Percentiles rank a stretch among this genome's conserved stretches.
These are phyloP conservation scores for Drosophila mojavensis DNA, from an alignment of 1,140 invertebrate species.

Conservation along the genomic window DNA sequence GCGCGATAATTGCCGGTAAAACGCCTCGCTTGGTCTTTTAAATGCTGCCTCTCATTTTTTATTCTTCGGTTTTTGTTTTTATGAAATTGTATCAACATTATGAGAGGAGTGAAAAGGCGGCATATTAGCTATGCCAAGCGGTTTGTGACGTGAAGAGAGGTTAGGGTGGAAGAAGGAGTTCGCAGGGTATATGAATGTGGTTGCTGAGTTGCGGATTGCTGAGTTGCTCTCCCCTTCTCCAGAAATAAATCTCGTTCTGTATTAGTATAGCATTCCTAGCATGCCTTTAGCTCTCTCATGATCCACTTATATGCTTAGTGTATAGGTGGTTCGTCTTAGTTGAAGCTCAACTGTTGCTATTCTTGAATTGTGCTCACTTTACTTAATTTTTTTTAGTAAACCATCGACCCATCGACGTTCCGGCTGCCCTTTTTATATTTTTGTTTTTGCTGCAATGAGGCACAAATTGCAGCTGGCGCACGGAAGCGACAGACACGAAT, in stretches of 20 bases:
- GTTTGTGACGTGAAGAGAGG: constrained; percentile 1
- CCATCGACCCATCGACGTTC: constrained; percentile 52
- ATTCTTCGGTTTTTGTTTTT: constrained; percentile 37
- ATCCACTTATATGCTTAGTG: not conserved
- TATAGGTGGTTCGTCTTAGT: not conserved
- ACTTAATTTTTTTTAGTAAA: constrained; percentile 5
- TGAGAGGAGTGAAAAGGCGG: not conserved
- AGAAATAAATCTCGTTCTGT: too few relatives aligned
- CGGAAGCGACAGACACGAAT: constrained; percentile 70
- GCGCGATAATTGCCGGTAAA: constrained; percentile 81
- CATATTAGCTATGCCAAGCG: not conserved
- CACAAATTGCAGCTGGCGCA: constrained; percentile 80
- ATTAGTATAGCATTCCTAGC: too few relatives aligned
- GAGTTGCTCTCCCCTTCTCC: too few relatives aligned
- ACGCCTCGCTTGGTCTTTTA: constrained; percentile 81
- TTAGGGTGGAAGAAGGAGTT: too few relatives aligned
- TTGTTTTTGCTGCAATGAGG: constrained; percentile 53
- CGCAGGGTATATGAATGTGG: too few relatives aligned
- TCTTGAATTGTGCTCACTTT: constrained; percentile 42
- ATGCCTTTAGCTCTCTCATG: too few relatives aligned
- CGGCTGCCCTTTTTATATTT: constrained; percentile 57
- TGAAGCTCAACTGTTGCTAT: not conserved
- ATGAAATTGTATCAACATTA: constrained; percentile 40
- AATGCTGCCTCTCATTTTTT: constrained; percentile 63
- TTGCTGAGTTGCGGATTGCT: too few relatives aligned